These are phyloP conservation scores for Imbricaverruca yamaguchii DNA, from an alignment of 2,888 invertebrate genomes.

Conservation along the genomic window DNA sequence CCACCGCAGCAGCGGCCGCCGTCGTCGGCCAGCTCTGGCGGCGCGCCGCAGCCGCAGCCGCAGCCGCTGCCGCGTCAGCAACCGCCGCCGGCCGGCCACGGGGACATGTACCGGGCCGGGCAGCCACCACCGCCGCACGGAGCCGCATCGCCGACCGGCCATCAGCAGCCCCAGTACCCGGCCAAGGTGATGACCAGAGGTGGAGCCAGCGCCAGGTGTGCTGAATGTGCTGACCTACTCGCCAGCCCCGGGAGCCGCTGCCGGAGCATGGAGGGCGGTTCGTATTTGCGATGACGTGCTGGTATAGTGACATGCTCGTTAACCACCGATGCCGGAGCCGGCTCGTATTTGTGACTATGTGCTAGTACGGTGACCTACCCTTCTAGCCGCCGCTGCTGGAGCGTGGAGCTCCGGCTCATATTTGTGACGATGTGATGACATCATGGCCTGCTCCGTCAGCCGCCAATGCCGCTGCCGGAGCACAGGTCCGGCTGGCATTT, in stretches of 20 bases:
- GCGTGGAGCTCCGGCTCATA: too few relatives aligned
- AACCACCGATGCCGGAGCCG: too few relatives aligned
- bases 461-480: constrained; percentile 34
- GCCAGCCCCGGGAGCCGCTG: constrained; percentile 29
- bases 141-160: constrained; percentile 37
- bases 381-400: too few relatives aligned
- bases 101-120: constrained; percentile 30
- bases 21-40: constrained; percentile 14
- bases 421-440: too few relatives aligned
- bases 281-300: too few relatives aligned
- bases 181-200: constrained; percentile 34
- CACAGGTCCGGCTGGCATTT: constrained; percentile 33
- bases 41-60: constrained; percentile 9
- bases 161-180: constrained; percentile 25
- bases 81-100: constrained; percentile 21
- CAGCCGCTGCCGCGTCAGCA: constrained; percentile 19
- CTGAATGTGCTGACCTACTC: constrained; percentile 30
- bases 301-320: too few relatives aligned
- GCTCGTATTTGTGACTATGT: too few relatives aligned
- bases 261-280: too few relatives aligned
- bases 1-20: constrained; percentile 18
- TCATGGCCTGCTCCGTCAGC: constrained; percentile 30
- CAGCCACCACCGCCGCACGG: constrained; percentile 27
- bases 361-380: too few relatives aligned
- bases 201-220: constrained; percentile 23